These are phyloP conservation scores for Ifrita kowaldi DNA, from an alignment of 2,113 vertebrate genomes.

Conservation along the genomic window DNA sequence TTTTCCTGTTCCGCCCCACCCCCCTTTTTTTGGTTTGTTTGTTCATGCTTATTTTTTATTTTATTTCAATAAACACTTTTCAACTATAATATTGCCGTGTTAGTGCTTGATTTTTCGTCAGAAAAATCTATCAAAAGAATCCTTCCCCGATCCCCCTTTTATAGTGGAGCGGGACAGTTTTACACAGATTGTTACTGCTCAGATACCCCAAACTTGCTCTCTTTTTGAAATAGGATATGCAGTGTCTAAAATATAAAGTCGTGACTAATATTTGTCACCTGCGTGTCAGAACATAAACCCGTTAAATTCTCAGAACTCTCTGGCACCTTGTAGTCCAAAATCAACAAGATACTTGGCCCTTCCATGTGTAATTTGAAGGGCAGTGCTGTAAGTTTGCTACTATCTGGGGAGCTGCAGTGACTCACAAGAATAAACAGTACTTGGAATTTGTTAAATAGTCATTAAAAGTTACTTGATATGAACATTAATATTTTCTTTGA, in stretches of 20 bases:
- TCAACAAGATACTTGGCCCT: neutral
- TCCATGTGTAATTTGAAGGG: neutral
- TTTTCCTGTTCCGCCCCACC: too few species aligned
- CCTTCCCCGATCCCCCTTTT: too few species aligned
- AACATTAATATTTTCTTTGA: conserved; percentile 26
- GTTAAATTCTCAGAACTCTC: neutral
- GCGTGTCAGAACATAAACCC: neutral
- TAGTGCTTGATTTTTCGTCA: too few species aligned
- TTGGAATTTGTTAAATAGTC: conserved; percentile 10
- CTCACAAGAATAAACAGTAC: conserved; percentile 6
- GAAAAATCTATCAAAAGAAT: too few species aligned
- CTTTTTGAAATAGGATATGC: neutral
- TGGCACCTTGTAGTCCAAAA: neutral
- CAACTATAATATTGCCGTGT: too few species aligned
- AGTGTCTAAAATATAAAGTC: neutral
- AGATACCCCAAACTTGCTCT: neutral
- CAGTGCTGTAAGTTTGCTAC: neutral
- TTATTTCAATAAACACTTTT: too few species aligned
- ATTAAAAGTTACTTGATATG: conserved; percentile 18
- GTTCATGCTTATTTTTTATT: too few species aligned
- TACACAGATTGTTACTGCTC: neutral
- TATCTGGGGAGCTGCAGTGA: neutral
- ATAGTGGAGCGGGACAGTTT: neutral
- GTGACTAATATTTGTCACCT: neutral
- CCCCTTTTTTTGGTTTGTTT: too few species aligned